Conservation (phyloP, 2,113 vertebrate genomes). For the Picathartes gymnocephalus region DNA sequence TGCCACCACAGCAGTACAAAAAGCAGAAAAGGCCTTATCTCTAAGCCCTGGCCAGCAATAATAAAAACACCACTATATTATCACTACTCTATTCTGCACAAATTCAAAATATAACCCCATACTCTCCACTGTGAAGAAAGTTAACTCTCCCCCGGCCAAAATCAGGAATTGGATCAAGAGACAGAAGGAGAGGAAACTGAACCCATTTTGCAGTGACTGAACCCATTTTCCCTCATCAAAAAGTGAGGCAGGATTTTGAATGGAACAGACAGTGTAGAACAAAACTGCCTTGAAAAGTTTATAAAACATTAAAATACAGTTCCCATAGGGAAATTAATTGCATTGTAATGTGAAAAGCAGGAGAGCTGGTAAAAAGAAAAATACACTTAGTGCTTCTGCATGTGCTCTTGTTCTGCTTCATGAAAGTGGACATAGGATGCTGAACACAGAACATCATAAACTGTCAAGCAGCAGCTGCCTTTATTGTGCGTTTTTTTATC, state of each 20-base stretch:
- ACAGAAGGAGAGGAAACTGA: not conserved
- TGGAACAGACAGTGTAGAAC: not conserved
- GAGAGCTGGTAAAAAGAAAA: not conserved
- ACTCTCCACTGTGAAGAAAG: not conserved
- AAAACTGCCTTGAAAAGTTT: not conserved
- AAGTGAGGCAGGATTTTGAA: not conserved
- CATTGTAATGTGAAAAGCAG: not conserved
- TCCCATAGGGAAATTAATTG: not conserved
- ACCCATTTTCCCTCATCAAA: not conserved
- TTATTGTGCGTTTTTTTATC: not conserved
- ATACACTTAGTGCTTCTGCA: not conserved
- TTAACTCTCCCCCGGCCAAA: not conserved
- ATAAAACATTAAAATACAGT: not conserved
- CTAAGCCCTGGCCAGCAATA: not conserved
- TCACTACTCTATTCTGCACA: not conserved
- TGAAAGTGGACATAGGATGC: not conserved
- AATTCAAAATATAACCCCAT: not conserved
- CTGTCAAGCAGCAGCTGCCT: conserved; percentile 25
- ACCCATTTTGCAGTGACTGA: not conserved
- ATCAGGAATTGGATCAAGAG: not conserved
- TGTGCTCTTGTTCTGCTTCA: not conserved
- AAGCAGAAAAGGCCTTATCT: not conserved
- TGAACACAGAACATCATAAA: not conserved
- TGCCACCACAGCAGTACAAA: not conserved
- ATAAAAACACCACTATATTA: not conserved